Conservation (phyloP, 2,113 vertebrate species). For the Peucedramus taeniatus region DNA sequence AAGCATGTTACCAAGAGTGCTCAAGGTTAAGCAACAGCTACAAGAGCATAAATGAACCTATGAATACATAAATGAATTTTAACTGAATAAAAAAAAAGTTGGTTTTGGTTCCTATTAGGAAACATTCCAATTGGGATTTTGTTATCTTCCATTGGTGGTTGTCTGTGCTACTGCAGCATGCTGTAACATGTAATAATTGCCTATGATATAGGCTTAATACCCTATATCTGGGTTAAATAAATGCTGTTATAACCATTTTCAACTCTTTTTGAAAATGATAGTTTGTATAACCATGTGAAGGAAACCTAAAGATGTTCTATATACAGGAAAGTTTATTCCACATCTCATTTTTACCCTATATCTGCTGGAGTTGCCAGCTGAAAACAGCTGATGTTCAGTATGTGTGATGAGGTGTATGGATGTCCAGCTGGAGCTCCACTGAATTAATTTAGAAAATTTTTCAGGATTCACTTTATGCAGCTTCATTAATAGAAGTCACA, state of each 20-base stretch:
- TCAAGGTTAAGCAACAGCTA: slow-evolving; percentile 9
- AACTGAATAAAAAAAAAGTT: not conserved
- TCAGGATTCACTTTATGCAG: not conserved
- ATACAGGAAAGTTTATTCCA: not conserved
- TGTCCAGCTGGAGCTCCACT: not conserved
- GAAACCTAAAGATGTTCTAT: not conserved
- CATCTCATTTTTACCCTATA: not conserved
- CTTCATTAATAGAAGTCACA: not conserved
- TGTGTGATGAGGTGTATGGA: not conserved
- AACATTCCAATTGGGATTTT: not conserved
- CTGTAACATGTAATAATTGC: not conserved
- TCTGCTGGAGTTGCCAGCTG: not conserved
- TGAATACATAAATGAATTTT: not conserved
- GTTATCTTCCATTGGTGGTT: not conserved
- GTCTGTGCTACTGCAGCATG: not conserved
- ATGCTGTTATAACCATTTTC: not conserved
- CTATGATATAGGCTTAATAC: not conserved
- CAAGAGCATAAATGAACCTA: not conserved
- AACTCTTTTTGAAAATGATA: not conserved
- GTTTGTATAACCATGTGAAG: not conserved
- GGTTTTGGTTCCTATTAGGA: not conserved
- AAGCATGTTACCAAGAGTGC: not conserved
- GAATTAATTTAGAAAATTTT: not conserved
- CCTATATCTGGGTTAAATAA: not conserved
- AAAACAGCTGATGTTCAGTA: not conserved